phyloP scores from a whole-genome alignment of 1,140 invertebrate species.

The Drosophila nasuta region DNA sequence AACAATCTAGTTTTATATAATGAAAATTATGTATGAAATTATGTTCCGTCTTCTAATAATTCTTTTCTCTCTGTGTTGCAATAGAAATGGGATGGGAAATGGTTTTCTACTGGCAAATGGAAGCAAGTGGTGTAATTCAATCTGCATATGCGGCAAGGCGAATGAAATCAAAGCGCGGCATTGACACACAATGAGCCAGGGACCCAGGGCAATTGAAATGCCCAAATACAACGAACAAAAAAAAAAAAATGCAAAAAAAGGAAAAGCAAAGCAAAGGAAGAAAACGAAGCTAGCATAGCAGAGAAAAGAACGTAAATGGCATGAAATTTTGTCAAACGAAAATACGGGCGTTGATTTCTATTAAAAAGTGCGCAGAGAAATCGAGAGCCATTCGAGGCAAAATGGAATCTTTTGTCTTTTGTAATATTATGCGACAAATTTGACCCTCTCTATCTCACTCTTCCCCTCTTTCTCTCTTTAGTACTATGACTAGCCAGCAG shows the following conservation, averaged over 20 bases:
- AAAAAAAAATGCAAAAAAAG: slow-evolving; percentile 11
- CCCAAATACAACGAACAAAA: slow-evolving; percentile 51
- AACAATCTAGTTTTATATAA: no score
- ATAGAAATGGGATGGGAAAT: not conserved
- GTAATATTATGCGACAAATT: slow-evolving; percentile 79
- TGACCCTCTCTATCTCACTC: not conserved
- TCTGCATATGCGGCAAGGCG: slow-evolving; percentile 70
- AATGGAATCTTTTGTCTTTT: slow-evolving; percentile 75
- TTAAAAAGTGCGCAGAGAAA: slow-evolving; percentile 58
- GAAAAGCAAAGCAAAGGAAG: slow-evolving; percentile 14
- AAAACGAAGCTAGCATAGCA: not conserved
- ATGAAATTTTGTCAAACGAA: slow-evolving; percentile 76
- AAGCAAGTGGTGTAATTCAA: slow-evolving; percentile 72
- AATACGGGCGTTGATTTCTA: slow-evolving; percentile 80
- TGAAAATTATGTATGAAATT: no score
- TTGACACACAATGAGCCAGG: slow-evolving; percentile 28
- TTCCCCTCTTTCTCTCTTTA: not conserved
- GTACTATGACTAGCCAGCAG: slow-evolving; percentile 28
- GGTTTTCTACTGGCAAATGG: slow-evolving; percentile 41
- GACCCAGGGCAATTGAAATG: slow-evolving; percentile 48
- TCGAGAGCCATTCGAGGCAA: slow-evolving; percentile 25
- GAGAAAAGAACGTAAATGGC: slow-evolving; percentile 40
- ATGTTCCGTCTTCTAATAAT: no score
- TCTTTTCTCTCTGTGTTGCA: no score
- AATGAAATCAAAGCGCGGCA: slow-evolving; percentile 57